These are phyloP conservation scores for Drosophila helvetica DNA, from an alignment of 2,888 invertebrate genomes.

Conservation along the genomic window DNA sequence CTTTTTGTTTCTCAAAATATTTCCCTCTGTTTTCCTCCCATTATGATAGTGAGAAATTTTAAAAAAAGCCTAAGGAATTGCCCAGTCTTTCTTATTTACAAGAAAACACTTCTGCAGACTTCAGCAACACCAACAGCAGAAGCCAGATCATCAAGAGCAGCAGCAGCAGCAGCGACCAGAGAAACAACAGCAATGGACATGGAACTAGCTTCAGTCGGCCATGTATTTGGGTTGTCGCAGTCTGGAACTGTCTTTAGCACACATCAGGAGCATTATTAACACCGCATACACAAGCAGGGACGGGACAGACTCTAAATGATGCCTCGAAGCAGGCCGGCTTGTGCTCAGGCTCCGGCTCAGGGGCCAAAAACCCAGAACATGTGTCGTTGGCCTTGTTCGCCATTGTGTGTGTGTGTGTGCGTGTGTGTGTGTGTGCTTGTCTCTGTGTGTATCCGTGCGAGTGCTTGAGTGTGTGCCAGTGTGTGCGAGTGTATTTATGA, in stretches of 20 bases:
- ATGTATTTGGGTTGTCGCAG: constrained; percentile 59
- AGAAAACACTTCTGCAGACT: constrained; percentile 8
- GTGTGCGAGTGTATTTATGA: constrained; percentile 62
- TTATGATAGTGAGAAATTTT: too few relatives aligned
- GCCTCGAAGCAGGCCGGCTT: constrained; percentile 55
- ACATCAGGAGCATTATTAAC: constrained; percentile 79
- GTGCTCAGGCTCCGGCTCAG: constrained; percentile 43
- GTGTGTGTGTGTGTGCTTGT: too few relatives aligned
- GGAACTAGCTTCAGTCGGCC: constrained; percentile 20
- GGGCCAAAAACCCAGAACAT: constrained; percentile 69
- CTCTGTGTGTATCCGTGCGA: neutral
- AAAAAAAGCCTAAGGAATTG: too few relatives aligned
- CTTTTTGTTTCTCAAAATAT: too few relatives aligned
- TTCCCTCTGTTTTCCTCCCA: too few relatives aligned
- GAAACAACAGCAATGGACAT: constrained; percentile 32
- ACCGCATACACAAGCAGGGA: constrained; percentile 63
- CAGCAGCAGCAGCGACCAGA: constrained; percentile 11
- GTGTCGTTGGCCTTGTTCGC: constrained; percentile 63
- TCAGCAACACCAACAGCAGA: constrained; percentile 14
- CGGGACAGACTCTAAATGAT: constrained; percentile 61
- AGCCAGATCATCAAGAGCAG: constrained; percentile 20
- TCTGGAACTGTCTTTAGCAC: constrained; percentile 77
- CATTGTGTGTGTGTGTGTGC: constrained; percentile 25
- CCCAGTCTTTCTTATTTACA: too few relatives aligned
- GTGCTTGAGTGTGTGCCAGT: constrained; percentile 31